Evolutionary conservation across 2,797 vertebrate species (phyloP).

Genomic region (Vipera latastei): DNA sequence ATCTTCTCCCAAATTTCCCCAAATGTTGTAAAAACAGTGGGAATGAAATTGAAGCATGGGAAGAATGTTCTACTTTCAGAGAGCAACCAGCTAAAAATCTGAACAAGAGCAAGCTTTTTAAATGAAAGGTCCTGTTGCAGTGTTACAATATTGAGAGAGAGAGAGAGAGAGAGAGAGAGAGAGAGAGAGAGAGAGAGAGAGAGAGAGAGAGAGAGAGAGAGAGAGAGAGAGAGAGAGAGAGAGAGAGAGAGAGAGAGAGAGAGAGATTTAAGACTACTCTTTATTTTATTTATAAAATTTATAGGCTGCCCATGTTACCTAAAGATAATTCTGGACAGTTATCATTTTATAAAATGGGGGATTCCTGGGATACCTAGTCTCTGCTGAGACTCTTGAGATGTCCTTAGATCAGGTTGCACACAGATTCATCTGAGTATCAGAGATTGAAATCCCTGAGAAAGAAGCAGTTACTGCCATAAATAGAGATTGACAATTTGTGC

Average conservation of each 20-base stretch:
- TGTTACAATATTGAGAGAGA: no score
- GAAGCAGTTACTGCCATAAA: neutral
- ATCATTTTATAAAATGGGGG: neutral
- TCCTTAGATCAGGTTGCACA: neutral
- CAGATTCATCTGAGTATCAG: neutral
- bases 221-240: no score
- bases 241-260: no score
- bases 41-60: neutral
- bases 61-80: neutral
- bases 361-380: neutral
- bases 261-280: no score
- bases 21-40: neutral
- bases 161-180: no score
- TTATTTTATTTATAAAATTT: neutral
- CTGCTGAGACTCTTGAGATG: neutral
- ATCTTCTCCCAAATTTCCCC: neutral
- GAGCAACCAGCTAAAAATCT: neutral
- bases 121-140: neutral
- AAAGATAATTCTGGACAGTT: neutral
- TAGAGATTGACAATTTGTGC: neutral
- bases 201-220: no score
- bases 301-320: neutral
- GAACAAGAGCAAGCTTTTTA: neutral
- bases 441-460: neutral
- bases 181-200: no score